Conservation (phyloP, 2,797 vertebrate genomes). For the Aeoliscus strigatus region DNA sequence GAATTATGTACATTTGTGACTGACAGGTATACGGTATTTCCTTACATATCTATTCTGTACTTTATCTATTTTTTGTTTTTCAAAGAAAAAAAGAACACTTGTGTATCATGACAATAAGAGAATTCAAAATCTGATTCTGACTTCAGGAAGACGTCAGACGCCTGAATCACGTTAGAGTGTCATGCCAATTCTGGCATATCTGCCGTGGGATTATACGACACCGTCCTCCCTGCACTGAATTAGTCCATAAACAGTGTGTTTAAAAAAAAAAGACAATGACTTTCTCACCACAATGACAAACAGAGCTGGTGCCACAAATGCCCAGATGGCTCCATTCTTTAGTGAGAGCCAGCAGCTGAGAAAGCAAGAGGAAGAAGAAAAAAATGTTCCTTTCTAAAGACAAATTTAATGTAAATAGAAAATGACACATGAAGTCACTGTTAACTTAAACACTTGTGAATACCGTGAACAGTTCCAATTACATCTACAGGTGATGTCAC, state of each 20-base stretch:
- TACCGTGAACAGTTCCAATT: slow-evolving; percentile 16
- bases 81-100: too few species aligned
- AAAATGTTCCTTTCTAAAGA: neutral
- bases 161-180: too few species aligned
- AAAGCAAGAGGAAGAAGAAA: slow-evolving; percentile 22
- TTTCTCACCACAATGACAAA: slow-evolving; percentile 88
- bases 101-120: too few species aligned
- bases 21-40: too few species aligned
- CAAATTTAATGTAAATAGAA: slow-evolving; percentile 24
- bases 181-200: too few species aligned
- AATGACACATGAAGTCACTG: slow-evolving; percentile 6
- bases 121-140: too few species aligned
- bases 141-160: too few species aligned
- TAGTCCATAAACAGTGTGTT: neutral
- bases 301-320: slow-evolving; percentile 91
- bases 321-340: slow-evolving; percentile 89
- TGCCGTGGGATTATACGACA: too few species aligned
- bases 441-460: slow-evolving; percentile 17
- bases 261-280: slow-evolving; percentile 1
- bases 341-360: slow-evolving; percentile 94
- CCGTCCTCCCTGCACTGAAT: too few species aligned
- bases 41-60: too few species aligned
- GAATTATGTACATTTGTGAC: too few species aligned
- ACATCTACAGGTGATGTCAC: slow-evolving; percentile 36
- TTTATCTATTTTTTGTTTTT: too few species aligned